Evolutionary conservation across 2,113 vertebrate genomes (phyloP).

Genomic region (Felis chaus): DNA sequence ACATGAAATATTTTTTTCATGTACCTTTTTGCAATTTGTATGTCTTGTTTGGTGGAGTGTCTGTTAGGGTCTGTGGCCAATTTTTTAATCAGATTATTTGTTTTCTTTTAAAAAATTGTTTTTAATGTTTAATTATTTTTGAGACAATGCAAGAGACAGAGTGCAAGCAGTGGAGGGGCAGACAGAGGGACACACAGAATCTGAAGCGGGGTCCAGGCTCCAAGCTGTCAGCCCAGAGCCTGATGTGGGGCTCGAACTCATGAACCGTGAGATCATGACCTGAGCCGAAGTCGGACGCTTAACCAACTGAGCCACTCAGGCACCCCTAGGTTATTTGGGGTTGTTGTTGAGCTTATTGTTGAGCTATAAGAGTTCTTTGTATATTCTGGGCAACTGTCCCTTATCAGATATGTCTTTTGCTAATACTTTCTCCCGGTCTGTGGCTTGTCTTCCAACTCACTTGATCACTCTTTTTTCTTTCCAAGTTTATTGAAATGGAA

Average conservation of each 20-base stretch:
- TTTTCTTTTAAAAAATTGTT: not conserved
- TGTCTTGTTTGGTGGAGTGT: not conserved
- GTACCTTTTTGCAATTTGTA: not conserved
- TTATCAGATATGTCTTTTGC: not conserved
- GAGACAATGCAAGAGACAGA: too few species aligned
- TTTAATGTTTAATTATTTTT: too few species aligned
- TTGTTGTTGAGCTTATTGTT: not conserved
- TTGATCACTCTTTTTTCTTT: not conserved
- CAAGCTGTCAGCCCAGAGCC: too few species aligned
- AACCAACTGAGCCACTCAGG: too few species aligned
- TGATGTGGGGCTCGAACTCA: too few species aligned
- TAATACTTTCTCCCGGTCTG: not conserved
- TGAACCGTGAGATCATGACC: too few species aligned
- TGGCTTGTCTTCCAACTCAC: not conserved
- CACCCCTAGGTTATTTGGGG: not conserved
- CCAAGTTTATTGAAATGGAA: not conserved
- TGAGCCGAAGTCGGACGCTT: too few species aligned
- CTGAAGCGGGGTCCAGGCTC: too few species aligned
- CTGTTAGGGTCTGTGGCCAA: not conserved
- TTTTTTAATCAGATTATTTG: not conserved
- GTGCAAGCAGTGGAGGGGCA: too few species aligned
- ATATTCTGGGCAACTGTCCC: not conserved
- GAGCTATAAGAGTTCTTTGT: not conserved
- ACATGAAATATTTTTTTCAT: not conserved
- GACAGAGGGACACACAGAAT: too few species aligned